Base-by-base conservation (phyloP, 2,888 invertebrate genomes). In the Papilio elwesi region DNA sequence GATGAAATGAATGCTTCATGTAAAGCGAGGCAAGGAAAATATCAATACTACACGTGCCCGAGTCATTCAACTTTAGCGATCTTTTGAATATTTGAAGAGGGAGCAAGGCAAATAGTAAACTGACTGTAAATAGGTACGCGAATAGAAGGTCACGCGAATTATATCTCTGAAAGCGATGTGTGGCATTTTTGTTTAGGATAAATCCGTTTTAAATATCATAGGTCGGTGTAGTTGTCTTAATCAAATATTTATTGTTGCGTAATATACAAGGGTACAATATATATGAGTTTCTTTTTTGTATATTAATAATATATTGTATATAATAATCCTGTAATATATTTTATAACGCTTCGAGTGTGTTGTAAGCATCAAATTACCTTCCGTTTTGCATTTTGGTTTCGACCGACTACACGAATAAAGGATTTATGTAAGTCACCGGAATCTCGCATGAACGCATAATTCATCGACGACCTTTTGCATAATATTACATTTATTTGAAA, bases 1-100 rank as follows among this genome's bases (percentile, higher is more conserved):
- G 78, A 81, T 79, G 74, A 74, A 74, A 79, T 78, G 81, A 79
- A 80, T 78, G 80, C 75, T 78, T 79, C 76, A 82, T 81, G 77
- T 78, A 76, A 79, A 80, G 77, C 74, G 74, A 73, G 76, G 62
- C 65, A 67, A 77, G 74, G 68, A 78, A 80, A 79, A 79, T 76
- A 74, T 67, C 77, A 80, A 76, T 69, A 75, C 68, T 81, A 80
- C 80, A 81, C 81, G 81, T 80, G 81, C 76, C 76, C 70, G 77
- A 75, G 80, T 75, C 79, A 78, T 82, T 81, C 80, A 81, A 81
- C 81, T 76, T 73, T 74, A 71, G 69, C 52, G 74, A 77, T 77
- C 69, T 63, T 73, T 76, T 77, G 77, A 77, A 76, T 78, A 76
- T 76, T 70, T 74, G 74, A 74, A 71, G 72, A 70, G 71, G 72